A percentile compares a stretch with the other conserved stretches of the same genome.
Conservation (phyloP, 2,113 vertebrate genomes). For the Dromas ardeola region DNA sequence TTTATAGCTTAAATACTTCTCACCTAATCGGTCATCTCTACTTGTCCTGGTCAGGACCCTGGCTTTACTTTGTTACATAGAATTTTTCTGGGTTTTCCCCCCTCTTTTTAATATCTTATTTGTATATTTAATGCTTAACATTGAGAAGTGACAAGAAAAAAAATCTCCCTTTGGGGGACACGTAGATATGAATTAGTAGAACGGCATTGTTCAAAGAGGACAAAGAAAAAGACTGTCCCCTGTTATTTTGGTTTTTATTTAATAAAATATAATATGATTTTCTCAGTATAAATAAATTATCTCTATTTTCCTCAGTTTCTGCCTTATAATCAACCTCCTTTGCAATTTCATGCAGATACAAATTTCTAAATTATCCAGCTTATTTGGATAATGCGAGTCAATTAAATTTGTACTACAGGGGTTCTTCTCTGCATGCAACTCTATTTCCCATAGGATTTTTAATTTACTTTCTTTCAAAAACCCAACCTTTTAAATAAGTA, state of each 20-base stretch:
- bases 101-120: background rate
- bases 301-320: background rate
- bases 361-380: constrained; percentile 33
- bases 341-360: background rate
- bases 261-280: background rate
- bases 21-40: background rate
- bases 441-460: background rate
- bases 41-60: background rate
- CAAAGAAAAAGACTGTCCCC: background rate
- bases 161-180: background rate
- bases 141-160: background rate
- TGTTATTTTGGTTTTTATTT: background rate
- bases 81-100: background rate
- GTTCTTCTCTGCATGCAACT: background rate
- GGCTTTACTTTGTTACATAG: background rate
- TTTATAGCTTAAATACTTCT: background rate
- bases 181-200: background rate
- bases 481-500: background rate
- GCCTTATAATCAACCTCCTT: background rate
- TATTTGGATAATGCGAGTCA: constrained; percentile 11
- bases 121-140: background rate
- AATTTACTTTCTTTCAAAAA: background rate
- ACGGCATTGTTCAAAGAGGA: background rate
- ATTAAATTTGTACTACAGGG: constrained; percentile 31
- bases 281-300: background rate